Conservation (phyloP, 2,113 vertebrate species). For the Candoia aspera region DNA sequence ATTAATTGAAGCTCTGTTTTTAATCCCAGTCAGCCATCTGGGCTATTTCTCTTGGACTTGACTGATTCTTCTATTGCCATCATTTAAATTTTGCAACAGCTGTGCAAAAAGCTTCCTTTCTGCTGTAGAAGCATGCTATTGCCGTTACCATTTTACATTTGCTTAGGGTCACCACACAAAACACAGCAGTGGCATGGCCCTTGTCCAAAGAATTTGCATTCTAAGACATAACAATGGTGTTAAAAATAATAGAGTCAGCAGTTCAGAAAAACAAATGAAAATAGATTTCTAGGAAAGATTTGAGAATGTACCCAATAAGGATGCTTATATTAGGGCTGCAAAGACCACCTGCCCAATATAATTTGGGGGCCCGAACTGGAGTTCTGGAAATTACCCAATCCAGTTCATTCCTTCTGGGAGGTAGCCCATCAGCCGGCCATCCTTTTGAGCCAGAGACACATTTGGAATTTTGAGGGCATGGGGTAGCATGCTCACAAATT, state of each 20-base stretch:
- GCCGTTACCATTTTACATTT: not conserved
- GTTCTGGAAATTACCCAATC: not conserved
- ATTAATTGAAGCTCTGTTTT: not conserved
- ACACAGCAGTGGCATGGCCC: not conserved
- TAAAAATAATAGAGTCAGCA: not conserved
- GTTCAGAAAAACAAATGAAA: not conserved
- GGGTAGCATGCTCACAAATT: not conserved
- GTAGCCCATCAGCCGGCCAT: not conserved
- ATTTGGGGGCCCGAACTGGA: not conserved
- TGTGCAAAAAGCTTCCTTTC: not conserved
- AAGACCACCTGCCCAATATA: not conserved
- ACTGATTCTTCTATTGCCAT: not conserved
- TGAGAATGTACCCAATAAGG: not conserved
- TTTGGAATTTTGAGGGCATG: not conserved
- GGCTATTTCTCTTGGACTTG: not conserved
- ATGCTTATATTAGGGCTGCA: not conserved
- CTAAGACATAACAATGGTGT: not conserved
- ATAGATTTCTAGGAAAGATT: constrained; percentile 8
- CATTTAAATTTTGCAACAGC: not conserved
- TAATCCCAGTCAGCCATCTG: constrained; percentile 15
- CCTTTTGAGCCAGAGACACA: not conserved
- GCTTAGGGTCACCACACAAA: constrained; percentile 4
- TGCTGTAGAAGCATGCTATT: not conserved
- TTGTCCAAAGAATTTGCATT: constrained; percentile 1
- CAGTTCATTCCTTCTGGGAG: not conserved